Conservation (phyloP, 2,797 vertebrate genomes). For the Brachyalestes nurse region DNA sequence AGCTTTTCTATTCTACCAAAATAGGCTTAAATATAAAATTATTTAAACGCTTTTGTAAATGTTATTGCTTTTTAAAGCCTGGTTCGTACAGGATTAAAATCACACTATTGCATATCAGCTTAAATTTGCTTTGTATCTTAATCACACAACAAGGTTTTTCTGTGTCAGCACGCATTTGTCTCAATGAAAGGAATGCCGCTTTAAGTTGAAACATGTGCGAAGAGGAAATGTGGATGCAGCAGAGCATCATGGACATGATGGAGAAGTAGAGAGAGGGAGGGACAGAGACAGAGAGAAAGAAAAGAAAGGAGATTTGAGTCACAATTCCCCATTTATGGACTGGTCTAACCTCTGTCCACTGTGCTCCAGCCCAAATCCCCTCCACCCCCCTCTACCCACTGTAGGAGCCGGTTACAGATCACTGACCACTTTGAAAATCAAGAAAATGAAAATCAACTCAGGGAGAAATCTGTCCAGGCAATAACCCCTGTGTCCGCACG, state of each 20-base stretch:
- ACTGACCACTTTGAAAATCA: slow-evolving; percentile 64
- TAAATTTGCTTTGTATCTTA: too few species aligned
- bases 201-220: background rate
- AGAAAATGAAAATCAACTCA: slow-evolving; percentile 65
- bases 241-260: background rate
- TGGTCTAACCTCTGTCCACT: slow-evolving; percentile 40
- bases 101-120: too few species aligned
- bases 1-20: too few species aligned
- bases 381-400: slow-evolving; percentile 35
- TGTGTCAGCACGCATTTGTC: too few species aligned
- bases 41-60: too few species aligned
- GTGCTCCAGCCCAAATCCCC: slow-evolving; percentile 2
- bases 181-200: too few species aligned
- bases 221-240: background rate
- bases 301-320: background rate
- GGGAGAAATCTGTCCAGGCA: slow-evolving; percentile 61
- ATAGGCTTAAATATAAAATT: too few species aligned
- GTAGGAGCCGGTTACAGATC: slow-evolving; percentile 65
- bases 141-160: too few species aligned
- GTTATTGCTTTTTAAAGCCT: too few species aligned
- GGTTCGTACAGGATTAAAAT: too few species aligned
- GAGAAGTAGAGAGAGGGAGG: background rate
- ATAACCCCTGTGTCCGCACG: slow-evolving; percentile 57
- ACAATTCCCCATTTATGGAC: slow-evolving; percentile 46
- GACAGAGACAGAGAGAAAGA: background rate